phyloP scores from a whole-genome alignment of 2,888 invertebrate species.

The Perizoma affinitatum region DNA sequence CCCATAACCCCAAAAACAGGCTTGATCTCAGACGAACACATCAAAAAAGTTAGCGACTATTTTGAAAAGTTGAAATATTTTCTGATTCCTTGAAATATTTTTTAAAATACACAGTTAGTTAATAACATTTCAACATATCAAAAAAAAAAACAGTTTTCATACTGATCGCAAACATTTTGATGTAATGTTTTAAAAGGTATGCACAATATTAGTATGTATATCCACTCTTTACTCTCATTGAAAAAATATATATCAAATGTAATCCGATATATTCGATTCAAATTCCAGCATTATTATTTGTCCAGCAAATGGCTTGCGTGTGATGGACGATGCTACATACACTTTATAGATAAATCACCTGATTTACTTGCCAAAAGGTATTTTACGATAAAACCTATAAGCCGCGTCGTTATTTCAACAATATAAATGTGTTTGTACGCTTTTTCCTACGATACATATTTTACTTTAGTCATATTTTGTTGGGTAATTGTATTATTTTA shows the following conservation, averaged over 20 bases:
- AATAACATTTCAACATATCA: no score
- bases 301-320: conserved; percentile 41
- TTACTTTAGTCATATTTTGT: no score
- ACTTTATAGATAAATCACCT: conserved; percentile 34
- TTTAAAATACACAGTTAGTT: no score
- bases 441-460: background rate
- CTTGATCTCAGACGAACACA: no score
- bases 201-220: no score
- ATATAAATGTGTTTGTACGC: conserved; percentile 6
- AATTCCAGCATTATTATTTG: conserved; percentile 31
- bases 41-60: no score
- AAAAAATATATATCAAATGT: conserved; percentile 33
- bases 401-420: conserved; percentile 13
- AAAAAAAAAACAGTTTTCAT: no score
- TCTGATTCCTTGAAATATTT: no score
- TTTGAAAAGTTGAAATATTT: no score
- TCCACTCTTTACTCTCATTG: conserved; percentile 8
- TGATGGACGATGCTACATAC: conserved; percentile 45
- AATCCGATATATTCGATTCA: conserved; percentile 44
- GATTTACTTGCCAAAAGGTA: conserved; percentile 30
- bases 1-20: no score
- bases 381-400: conserved; percentile 22
- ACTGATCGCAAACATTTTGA: background rate
- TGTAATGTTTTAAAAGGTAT: background rate
- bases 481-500: no score